Percentiles rank a stretch among this genome's conserved stretches.
Evolutionary conservation across 2,888 invertebrate genomes (phyloP).

Genomic region (Mantis religiosa): DNA sequence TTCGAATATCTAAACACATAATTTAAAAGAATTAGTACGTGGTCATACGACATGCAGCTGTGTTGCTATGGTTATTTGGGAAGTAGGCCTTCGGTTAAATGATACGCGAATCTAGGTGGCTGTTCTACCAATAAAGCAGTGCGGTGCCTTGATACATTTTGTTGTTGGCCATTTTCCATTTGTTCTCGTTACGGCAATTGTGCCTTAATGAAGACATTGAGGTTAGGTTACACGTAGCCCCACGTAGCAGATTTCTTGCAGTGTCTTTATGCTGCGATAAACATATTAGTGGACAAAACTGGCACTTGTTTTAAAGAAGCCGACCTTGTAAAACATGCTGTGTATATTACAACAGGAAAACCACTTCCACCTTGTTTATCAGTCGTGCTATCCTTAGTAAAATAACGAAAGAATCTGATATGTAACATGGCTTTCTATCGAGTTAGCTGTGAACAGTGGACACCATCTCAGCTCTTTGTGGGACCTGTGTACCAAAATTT

Average conservation of each 20-base stretch:
- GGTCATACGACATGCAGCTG: too few species aligned
- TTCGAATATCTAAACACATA: too few species aligned
- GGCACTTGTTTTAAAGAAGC: neutral
- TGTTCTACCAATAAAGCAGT: neutral
- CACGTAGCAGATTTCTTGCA: neutral
- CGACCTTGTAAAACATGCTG: neutral
- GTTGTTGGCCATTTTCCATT: neutral
- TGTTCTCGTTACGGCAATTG: neutral
- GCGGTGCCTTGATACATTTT: neutral
- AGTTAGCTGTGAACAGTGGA: too few species aligned
- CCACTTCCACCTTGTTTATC: too few species aligned
- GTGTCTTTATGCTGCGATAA: neutral
- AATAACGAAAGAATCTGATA: too few species aligned
- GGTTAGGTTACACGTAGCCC: neutral
- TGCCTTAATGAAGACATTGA: neutral
- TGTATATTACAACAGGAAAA: too few species aligned
- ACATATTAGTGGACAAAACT: neutral
- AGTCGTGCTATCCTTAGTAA: too few species aligned
- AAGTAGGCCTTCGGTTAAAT: neutral
- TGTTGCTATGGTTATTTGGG: too few species aligned
- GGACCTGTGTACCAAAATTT: too few species aligned
- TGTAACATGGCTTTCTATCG: too few species aligned
- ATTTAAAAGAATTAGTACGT: too few species aligned
- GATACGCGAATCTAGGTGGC: neutral
- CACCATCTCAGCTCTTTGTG: too few species aligned